Base-by-base conservation (phyloP, 2,113 vertebrate species). In the Erythrocercus mccallii region DNA sequence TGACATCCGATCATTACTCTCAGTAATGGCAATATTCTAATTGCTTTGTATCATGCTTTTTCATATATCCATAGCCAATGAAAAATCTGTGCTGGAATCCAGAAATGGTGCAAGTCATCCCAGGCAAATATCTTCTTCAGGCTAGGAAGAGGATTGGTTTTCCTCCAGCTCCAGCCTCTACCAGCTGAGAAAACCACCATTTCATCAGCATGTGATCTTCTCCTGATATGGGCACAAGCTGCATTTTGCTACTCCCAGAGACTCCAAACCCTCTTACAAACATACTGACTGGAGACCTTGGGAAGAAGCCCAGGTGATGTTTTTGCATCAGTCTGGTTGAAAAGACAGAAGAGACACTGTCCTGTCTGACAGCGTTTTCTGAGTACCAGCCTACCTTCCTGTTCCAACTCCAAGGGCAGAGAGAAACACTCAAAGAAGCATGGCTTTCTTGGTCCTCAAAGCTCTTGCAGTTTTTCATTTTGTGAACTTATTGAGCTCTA, bases 241-340 rank as follows among this genome's bases (percentile, higher is more conserved):
- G 28, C 1, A 2, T 53, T 35, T 50, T 80, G 22, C 45, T 72
- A 6, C 27, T 60, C 33, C 37, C 44, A 0, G 0, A 66, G 70
- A 86, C 38, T 27, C 76, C 83, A 69, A 85, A 60, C 14, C 37
- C 35, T 51, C 77, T 53, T n/a, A 48, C 16, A 57, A 72, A 33
- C 13, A 17, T 13, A 10, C 6, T 45, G 35, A 71, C 27, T 2
- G 4, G 15, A 53, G 64, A 70, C 37, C 38, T 25, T 28, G n/a
- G 42, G 72, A 74, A 85, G 72, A 88, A 83, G 76, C 30, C 54
- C 58, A 61, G 27, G 20, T 45, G 44, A 51, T 17, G 22, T 15
- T 86, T 87, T 60, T 37, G 62, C 27, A 77, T 42, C 2, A 1
- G 21, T 76, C 37, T 61, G 35, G 35, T 35, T 57, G 28, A 1